Percentiles rank a stretch among this genome's conserved stretches.
These are phyloP conservation scores for Brachionichthys hirsutus DNA, from an alignment of 2,113 vertebrate genomes.

Conservation along the genomic window DNA sequence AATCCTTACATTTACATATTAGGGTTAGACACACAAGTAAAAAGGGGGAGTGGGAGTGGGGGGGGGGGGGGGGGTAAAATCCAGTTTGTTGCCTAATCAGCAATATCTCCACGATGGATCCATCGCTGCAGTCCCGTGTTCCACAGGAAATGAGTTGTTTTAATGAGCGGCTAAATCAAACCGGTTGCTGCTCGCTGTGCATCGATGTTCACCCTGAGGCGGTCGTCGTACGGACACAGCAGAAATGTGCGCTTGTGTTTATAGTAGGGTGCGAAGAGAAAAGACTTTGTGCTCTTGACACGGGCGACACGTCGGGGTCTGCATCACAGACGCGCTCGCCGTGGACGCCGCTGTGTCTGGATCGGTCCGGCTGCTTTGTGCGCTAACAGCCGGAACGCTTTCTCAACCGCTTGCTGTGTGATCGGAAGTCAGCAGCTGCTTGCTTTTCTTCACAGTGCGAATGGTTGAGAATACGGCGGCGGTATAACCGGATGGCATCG, in stretches of 20 bases:
- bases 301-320: conserved; percentile 30
- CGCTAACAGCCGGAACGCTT: conserved; percentile 36
- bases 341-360: conserved; percentile 27
- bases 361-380: conserved; percentile 36
- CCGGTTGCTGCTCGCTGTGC: neutral
- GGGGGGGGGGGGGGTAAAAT: too few species aligned
- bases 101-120: too few species aligned
- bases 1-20: too few species aligned
- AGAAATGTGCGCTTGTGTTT: conserved; percentile 27
- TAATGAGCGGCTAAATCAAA: conserved; percentile 11
- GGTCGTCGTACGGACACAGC: conserved; percentile 10
- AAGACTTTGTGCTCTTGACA: neutral
- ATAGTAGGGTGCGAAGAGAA: conserved; percentile 18
- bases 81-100: too few species aligned
- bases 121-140: neutral
- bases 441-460: conserved; percentile 2
- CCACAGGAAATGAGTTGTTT: conserved; percentile 9
- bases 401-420: conserved; percentile 41
- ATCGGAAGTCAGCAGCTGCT: conserved; percentile 43
- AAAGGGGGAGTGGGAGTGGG: too few species aligned
- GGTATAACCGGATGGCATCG: conserved; percentile 29
- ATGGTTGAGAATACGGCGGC: conserved; percentile 33
- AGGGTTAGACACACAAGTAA: too few species aligned
- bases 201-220: conserved; percentile 22
- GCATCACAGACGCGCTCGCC: conserved; percentile 29